Percentiles rank a stretch among this genome's conserved stretches.
phyloP scores from a whole-genome alignment of 2,888 invertebrate species.

The Thyatira batis region DNA sequence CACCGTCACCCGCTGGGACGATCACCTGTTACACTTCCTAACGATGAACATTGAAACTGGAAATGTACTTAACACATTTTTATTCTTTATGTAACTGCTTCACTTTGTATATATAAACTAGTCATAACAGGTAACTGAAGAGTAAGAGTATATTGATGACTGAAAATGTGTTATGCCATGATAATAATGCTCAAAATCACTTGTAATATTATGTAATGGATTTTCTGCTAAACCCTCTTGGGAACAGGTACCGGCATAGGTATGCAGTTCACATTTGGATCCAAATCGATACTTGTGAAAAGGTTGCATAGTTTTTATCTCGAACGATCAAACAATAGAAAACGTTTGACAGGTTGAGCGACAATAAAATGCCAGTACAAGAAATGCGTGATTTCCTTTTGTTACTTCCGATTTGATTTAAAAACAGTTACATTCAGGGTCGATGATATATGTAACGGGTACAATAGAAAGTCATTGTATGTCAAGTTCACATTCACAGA shows the following conservation, averaged over 20 bases:
- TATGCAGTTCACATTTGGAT: no score
- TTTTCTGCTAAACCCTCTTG: no score
- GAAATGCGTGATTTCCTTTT: background rate
- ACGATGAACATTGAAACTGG: background rate
- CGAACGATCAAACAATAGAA: background rate
- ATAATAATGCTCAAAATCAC: no score
- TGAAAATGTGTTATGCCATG: no score
- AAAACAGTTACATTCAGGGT: background rate
- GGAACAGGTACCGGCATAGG: no score
- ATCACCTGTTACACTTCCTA: constrained; percentile 11
- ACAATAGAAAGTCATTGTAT: background rate
- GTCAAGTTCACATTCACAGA: background rate
- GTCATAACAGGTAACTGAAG: no score
- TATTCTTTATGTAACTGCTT: background rate
- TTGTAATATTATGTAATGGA: no score
- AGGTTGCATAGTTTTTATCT: no score
- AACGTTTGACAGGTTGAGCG: background rate
- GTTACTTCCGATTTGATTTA: background rate
- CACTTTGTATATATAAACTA: no score
- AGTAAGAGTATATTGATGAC: no score
- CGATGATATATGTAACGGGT: background rate
- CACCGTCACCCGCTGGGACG: constrained; percentile 10
- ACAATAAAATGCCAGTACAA: background rate
- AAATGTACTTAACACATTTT: background rate
- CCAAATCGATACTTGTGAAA: no score